A percentile compares a stretch with the other conserved stretches of the same genome.
phyloP scores from a whole-genome alignment of 2,888 invertebrate genomes.

The Lapara coniferarum region DNA sequence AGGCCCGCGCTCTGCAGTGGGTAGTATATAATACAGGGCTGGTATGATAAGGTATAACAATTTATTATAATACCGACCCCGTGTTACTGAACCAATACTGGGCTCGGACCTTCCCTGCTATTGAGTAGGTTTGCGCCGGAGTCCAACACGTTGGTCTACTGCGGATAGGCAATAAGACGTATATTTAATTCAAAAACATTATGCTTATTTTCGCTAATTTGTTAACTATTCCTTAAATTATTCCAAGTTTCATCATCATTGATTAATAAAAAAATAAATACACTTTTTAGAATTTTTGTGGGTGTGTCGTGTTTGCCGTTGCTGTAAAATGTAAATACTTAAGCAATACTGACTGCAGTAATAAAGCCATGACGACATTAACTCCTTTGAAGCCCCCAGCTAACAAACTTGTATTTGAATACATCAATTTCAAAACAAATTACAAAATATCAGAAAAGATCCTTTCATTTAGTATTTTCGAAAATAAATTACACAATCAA shows the following conservation, averaged over 20 bases:
- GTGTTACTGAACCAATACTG: too few species aligned
- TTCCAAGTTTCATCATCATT: neutral
- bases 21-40: too few species aligned
- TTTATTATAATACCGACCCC: too few species aligned
- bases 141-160: too few species aligned
- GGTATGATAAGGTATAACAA: too few species aligned
- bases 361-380: neutral
- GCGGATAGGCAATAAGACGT: too few species aligned
- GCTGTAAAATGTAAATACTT: neutral
- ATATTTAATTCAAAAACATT: neutral
- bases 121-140: too few species aligned
- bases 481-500: neutral
- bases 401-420: conserved; percentile 5
- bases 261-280: neutral
- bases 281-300: neutral
- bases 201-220: neutral
- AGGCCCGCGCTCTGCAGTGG: too few species aligned
- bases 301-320: neutral
- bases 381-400: neutral
- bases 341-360: conserved; percentile 11
- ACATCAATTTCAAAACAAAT: neutral
- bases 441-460: neutral
- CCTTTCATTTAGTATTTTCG: neutral
- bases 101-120: too few species aligned
- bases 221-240: neutral